Evolutionary conservation across 2,888 invertebrate genomes (phyloP).

Genomic region (Drosophila histrio): DNA sequence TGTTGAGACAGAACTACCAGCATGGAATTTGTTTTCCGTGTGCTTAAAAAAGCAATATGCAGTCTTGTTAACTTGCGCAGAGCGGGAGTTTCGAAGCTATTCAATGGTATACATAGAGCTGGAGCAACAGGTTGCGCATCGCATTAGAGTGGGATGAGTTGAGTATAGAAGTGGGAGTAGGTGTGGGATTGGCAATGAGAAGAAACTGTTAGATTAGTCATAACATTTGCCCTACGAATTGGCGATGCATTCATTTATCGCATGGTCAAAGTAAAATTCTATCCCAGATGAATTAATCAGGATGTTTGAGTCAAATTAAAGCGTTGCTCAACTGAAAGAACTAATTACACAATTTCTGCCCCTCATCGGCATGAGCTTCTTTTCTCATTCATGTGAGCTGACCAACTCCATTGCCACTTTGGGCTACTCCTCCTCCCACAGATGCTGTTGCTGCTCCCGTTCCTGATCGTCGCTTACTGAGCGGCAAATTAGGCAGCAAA

Average conservation of each 20-base stretch:
- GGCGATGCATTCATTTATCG: neutral
- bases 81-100: neutral
- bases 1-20: no score
- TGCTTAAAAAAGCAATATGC: neutral
- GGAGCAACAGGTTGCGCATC: slow-evolving; percentile 11
- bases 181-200: neutral
- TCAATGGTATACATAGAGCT: neutral
- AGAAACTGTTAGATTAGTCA: neutral
- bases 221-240: neutral
- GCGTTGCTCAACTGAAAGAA: slow-evolving; percentile 28
- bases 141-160: neutral
- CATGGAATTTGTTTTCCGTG: no score
- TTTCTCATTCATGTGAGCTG: neutral
- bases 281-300: neutral
- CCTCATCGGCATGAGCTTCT: neutral
- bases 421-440: neutral
- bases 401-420: slow-evolving; percentile 10
- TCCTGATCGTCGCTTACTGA: slow-evolving; percentile 18
- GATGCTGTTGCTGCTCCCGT: neutral
- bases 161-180: neutral
- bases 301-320: slow-evolving; percentile 26
- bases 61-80: neutral
- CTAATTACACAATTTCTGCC: slow-evolving; percentile 30
- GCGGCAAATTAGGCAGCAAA: slow-evolving; percentile 61
- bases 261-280: neutral